phyloP scores from a whole-genome alignment of 2,888 invertebrate genomes.

The Spisula solida region DNA sequence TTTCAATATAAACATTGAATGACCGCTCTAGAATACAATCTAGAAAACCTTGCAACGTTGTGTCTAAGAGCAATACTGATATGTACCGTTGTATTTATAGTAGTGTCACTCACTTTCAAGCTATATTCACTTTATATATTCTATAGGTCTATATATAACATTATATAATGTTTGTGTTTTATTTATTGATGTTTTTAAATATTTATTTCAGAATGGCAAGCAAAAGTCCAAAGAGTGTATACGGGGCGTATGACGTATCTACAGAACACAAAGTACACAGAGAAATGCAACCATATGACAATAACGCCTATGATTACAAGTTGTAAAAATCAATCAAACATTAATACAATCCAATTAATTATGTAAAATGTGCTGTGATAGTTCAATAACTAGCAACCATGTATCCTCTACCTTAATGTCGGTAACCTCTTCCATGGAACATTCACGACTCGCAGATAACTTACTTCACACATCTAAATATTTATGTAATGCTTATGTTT shows the following conservation, averaged over 20 bases:
- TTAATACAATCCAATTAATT: neutral
- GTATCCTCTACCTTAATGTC: neutral
- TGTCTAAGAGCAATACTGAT: too few relatives aligned
- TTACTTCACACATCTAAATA: neutral
- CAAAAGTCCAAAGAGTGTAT: conserved; percentile 33
- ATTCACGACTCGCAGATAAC: neutral
- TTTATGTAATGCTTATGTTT: neutral
- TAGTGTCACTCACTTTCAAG: too few relatives aligned
- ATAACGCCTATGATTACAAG: conserved; percentile 45
- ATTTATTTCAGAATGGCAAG: conserved; percentile 26
- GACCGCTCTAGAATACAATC: too few relatives aligned
- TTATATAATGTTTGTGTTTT: too few relatives aligned
- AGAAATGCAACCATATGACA: conserved; percentile 32
- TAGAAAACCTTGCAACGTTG: too few relatives aligned
- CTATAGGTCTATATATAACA: too few relatives aligned
- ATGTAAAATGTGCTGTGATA: conserved; percentile 1
- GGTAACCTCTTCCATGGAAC: neutral
- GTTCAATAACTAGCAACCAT: neutral
- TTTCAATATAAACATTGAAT: too few relatives aligned
- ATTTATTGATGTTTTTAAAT: neutral
- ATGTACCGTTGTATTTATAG: too few relatives aligned
- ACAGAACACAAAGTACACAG: conserved; percentile 32
- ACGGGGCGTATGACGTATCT: conserved; percentile 53
- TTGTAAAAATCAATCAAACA: conserved; percentile 25
- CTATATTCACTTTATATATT: too few relatives aligned